A percentile compares a stretch with the other conserved stretches of the same genome.
Evolutionary conservation across 2,888 invertebrate species (phyloP).

Genomic region (Aspidiotus rigidus): DNA sequence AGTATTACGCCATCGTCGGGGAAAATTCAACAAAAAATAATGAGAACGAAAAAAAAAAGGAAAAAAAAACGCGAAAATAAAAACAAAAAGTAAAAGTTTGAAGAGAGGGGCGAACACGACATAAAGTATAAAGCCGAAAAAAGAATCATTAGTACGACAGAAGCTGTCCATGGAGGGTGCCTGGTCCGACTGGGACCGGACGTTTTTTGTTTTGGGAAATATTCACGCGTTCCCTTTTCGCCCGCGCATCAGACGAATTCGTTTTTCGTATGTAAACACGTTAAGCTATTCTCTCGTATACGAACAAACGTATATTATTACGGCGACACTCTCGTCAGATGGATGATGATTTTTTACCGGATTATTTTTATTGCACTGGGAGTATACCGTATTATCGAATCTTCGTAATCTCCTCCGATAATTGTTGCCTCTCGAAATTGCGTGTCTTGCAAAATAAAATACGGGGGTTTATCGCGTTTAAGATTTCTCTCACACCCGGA

Average conservation of each 20-base stretch:
- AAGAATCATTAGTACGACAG: constrained; percentile 33
- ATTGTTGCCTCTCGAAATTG: no score
- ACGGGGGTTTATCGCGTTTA: no score
- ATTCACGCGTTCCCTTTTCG: constrained; percentile 8
- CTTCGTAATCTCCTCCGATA: no score
- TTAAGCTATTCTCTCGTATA: not conserved
- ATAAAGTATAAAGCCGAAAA: constrained; percentile 31
- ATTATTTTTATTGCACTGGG: no score
- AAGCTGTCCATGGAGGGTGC: constrained; percentile 33
- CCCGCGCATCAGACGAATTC: constrained; percentile 6
- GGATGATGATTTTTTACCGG: no score
- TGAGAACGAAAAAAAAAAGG: constrained; percentile 18
- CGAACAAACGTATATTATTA: no score
- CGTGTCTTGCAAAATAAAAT: no score
- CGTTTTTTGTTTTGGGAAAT: constrained; percentile 31
- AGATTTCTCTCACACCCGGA: no score
- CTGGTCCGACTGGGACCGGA: constrained; percentile 31
- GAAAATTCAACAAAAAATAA: constrained; percentile 23
- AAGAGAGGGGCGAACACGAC: constrained; percentile 28
- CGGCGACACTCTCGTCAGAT: no score
- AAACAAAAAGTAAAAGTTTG: constrained; percentile 28
- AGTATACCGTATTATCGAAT: no score
- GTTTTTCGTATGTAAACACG: no score
- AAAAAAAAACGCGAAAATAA: constrained; percentile 20
- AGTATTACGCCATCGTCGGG: constrained; percentile 27